Evolutionary conservation across 1,140 invertebrate species (phyloP), one percentile per base, ranked within the genome.

Genomic region (Aphidius gifuensis): DNA sequence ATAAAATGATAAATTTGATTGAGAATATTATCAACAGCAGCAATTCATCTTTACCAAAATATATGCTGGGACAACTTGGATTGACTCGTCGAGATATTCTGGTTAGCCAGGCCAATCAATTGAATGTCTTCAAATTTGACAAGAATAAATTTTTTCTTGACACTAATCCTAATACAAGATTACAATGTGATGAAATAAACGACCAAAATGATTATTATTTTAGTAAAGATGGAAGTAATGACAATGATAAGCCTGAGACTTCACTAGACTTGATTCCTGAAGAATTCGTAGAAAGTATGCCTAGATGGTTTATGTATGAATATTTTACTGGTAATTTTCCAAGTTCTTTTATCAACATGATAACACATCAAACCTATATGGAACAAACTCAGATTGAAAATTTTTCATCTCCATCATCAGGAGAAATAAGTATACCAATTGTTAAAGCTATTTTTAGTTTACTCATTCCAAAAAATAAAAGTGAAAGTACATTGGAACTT

Each of bases 361-460:
- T 87, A 49, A 80, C 83, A 23, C 77, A 86, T 46, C 84, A 86
- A 62, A 79, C 86, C 50, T 86, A 88, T 32, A 32, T 32, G 23
- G 4, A 32, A 16, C 16, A 16, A 32, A 4, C 4, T 32, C 23
- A 3, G 23, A 83, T 92, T 9, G 16, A 16, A 16, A 16, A 16
- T 16, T 16, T 16, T 16, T 16, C 16, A 16, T 16, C 82, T 39
- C 73, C 81, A 6, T 84, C 88, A 62, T 82, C 87, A n/a, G 85
- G 86, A 66, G 62, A 78, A 16, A 83, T 86, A 63, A 82, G 85
- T 42, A 71, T 88, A 54, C 81, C 85, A 9, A 85, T 94, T 49
- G 68, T 93, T 44, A 76, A 80, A 69, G 83, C 85, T 62, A 83
- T 86, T 49, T 92, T 86, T 78, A 86, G 85, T 61, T 78, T 92